Percentiles rank a stretch among this genome's conserved stretches.
Evolutionary conservation across 2,888 invertebrate species (phyloP).

Genomic region (Melieria crassipennis): DNA sequence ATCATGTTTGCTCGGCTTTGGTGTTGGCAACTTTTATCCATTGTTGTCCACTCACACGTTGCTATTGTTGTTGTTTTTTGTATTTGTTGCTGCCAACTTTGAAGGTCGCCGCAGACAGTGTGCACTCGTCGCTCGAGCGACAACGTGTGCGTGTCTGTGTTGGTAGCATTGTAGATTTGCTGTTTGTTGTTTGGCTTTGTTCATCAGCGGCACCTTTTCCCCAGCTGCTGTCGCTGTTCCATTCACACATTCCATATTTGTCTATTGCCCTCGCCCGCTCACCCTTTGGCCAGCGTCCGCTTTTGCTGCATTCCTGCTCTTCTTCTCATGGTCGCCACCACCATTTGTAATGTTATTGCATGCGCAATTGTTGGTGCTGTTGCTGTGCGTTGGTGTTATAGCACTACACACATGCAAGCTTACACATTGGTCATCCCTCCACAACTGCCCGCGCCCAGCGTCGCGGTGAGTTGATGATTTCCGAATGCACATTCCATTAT

Average conservation of each 20-base stretch:
- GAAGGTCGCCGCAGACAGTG: too few species aligned
- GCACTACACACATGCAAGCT: constrained; percentile 12
- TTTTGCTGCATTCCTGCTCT: not conserved
- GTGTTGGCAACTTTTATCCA: not conserved
- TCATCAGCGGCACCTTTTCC: not conserved
- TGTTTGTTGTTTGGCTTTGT: not conserved
- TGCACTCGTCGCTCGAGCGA: too few species aligned
- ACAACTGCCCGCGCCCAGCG: not conserved
- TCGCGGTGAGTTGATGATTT: constrained; percentile 54
- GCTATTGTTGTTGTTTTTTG: constrained; percentile 7
- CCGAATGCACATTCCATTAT: constrained; percentile 62
- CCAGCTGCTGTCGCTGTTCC: too few species aligned
- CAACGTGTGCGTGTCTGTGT: not conserved
- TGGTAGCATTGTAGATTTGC: not conserved
- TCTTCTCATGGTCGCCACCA: not conserved
- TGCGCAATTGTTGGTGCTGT: not conserved
- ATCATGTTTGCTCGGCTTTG: not conserved
- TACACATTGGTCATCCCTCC: not conserved
- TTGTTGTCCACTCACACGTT: constrained; percentile 5
- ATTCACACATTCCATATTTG: not conserved
- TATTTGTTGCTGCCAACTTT: constrained; percentile 29
- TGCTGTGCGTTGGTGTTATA: not conserved
- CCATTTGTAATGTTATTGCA: not conserved
- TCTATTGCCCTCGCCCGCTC: not conserved
- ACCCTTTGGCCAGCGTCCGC: not conserved